Percentiles rank a stretch among this genome's conserved stretches.
Conservation (phyloP, 2,113 vertebrate genomes). For the Mustela lutreola region DNA sequence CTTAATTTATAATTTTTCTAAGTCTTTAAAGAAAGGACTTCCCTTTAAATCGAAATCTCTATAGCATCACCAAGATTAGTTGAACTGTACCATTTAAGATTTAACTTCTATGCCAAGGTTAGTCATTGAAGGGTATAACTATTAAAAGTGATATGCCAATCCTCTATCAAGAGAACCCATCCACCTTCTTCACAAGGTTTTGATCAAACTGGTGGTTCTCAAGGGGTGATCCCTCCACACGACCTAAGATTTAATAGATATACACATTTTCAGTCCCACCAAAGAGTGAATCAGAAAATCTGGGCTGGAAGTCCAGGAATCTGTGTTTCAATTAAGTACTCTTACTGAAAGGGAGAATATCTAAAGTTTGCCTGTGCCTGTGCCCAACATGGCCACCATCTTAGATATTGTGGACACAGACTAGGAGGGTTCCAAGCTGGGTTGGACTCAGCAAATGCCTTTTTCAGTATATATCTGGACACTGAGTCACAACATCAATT, state of each 20-base stretch:
- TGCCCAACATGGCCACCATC: background rate
- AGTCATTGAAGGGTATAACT: background rate
- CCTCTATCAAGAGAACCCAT: background rate
- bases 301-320: too few species aligned
- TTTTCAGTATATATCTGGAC: background rate
- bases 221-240: background rate
- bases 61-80: background rate
- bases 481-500: background rate
- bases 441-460: background rate
- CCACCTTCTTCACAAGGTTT: fast-evolving
- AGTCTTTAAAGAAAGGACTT: background rate
- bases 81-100: background rate
- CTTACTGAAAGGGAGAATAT: background rate
- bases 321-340: background rate
- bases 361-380: background rate
- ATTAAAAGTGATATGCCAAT: background rate
- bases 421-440: background rate
- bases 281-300: background rate
- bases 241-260: background rate
- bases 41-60: background rate
- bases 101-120: background rate
- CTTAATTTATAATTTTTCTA: background rate
- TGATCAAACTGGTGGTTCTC: background rate
- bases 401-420: background rate
- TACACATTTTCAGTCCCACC: background rate